Base-by-base conservation (phyloP, 2,888 invertebrate species). In the Ormyrus nitidulus region DNA sequence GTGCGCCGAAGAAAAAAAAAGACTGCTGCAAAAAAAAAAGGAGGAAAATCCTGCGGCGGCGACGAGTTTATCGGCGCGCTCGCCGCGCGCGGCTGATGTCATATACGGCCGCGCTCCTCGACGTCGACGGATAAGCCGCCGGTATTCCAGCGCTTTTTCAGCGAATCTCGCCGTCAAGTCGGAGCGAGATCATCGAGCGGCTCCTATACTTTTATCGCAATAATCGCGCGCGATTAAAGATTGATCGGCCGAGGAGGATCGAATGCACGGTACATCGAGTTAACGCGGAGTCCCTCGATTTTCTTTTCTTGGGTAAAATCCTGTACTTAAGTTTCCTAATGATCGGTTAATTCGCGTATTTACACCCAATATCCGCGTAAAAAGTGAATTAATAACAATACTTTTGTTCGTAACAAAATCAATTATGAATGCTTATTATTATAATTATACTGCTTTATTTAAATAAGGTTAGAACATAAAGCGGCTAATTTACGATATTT, bases 31-130 rank as follows among this genome's bases (percentile, higher is more conserved):
- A 56, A 19, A 72, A 79, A 81, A 81, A 80, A 76, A 76, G 77
- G 73, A 85, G 84, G 81, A 84, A 86, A 85, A 86, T 85, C 84
- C 83, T 82, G 84, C 82, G 83, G 81, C 82, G 74, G 34, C 53
- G 48, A 13, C 72, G 48, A 73, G 65, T 73, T 73, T 69, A 62
- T 79, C 4, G 65, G 6, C 53, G 44, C n/a, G n/a, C 6, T 4
- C 48, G 34, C 34, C 34, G 69, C 62, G 10, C n/a, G 68, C 44
- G 70, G 34, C 70, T 77, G 70, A 77, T 70, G 77, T 77, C 77
- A 77, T 77, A 64, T 2, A 19, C n/a, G n/a, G 19, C 19, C 56
- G 53, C 51, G 64, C 51, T 48, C 34, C 34, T 34, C 34, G n/a
- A 48, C 56, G n/a, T 56, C 46, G 64, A 56, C 59, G 70, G 56